These are phyloP conservation scores for Platysteira castanea DNA, from an alignment of 2,113 vertebrate genomes.

Conservation along the genomic window DNA sequence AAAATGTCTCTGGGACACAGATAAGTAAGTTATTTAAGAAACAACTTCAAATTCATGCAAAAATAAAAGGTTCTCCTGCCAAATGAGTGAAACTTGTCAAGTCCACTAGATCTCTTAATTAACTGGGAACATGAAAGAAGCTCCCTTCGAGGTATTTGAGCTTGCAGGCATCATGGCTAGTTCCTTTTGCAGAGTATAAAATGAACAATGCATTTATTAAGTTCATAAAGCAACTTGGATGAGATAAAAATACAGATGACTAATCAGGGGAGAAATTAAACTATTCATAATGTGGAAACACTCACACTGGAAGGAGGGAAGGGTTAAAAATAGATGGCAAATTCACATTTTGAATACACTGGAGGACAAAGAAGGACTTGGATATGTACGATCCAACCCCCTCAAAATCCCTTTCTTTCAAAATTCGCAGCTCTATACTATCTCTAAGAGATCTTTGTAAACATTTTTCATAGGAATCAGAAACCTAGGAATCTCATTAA, in stretches of 20 bases:
- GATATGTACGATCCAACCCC: neutral
- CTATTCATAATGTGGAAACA: neutral
- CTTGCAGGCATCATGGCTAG: neutral
- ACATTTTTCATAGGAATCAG: neutral
- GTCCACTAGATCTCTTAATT: slow-evolving; percentile 29
- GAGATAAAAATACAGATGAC: neutral
- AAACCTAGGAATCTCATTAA: neutral
- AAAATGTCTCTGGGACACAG: slow-evolving; percentile 7
- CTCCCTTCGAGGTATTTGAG: neutral
- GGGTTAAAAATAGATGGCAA: neutral
- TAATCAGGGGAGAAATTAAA: neutral
- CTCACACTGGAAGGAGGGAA: neutral
- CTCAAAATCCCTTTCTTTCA: neutral
- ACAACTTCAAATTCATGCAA: slow-evolving; percentile 21
- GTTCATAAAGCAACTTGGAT: neutral
- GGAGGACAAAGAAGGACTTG: neutral
- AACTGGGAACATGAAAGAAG: neutral
- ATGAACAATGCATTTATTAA: slow-evolving; percentile 10
- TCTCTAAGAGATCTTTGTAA: neutral
- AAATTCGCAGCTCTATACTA: neutral
- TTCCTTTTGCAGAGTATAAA: neutral
- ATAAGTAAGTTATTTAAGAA: slow-evolving; percentile 32
- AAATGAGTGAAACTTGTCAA: slow-evolving; percentile 40
- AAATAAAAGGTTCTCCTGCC: slow-evolving; percentile 13
- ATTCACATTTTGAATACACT: neutral